These are phyloP conservation scores for Zaprionus kolodkinae DNA, from an alignment of 1,140 invertebrate species.

Conservation along the genomic window DNA sequence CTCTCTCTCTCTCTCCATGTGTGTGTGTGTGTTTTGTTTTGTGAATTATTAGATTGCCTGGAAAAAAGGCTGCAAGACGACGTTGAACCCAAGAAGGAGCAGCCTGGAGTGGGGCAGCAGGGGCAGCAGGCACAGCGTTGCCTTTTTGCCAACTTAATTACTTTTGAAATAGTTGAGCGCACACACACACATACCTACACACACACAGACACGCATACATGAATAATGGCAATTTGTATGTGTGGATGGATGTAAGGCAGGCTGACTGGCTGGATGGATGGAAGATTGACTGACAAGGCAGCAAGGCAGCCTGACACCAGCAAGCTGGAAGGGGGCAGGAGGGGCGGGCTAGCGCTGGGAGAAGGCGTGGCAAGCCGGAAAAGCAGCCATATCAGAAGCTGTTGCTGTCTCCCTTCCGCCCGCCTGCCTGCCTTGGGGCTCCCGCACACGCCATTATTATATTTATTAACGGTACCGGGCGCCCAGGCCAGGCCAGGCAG, in stretches of 20 bases:
- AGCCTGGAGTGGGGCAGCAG: background rate
- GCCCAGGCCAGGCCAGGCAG: constrained; percentile 19
- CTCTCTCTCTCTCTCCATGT: too few species aligned
- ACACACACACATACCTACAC: constrained; percentile 36
- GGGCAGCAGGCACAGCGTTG: constrained; percentile 39
- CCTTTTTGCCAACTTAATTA: constrained; percentile 77
- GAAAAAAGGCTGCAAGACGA: constrained; percentile 60
- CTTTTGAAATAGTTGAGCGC: constrained; percentile 73
- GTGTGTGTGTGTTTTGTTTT: constrained; percentile 36
- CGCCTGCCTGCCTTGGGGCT: background rate
- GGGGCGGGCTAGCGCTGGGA: background rate
- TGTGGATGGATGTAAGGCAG: background rate
- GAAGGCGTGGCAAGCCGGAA: background rate
- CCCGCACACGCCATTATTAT: constrained; percentile 45
- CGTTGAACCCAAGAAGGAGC: constrained; percentile 13
- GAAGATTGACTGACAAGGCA: constrained; percentile 23
- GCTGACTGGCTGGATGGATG: constrained; percentile 9
- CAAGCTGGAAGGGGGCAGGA: background rate
- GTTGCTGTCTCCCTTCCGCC: background rate
- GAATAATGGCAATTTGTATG: constrained; percentile 41
- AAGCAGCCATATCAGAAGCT: background rate
- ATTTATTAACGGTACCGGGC: constrained; percentile 29
- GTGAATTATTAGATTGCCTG: constrained; percentile 79
- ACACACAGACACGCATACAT: constrained; percentile 21
- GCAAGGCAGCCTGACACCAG: constrained; percentile 8